These are phyloP conservation scores for Aspidoscelis tigris DNA, from an alignment of 2,113 vertebrate species.

Conservation along the genomic window DNA sequence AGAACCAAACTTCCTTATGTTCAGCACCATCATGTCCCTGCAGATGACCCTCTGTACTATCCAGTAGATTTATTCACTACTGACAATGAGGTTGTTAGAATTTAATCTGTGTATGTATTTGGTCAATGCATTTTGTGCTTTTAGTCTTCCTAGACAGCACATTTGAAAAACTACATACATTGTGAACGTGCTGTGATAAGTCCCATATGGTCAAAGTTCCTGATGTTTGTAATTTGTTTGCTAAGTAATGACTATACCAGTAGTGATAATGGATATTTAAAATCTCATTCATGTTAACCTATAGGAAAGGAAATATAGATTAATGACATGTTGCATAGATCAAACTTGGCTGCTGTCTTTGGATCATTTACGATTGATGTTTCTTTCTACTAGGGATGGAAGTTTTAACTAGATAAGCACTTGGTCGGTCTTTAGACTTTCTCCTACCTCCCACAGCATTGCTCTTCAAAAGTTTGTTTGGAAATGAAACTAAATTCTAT, in stretches of 20 bases:
- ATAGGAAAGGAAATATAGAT: conserved; percentile 55
- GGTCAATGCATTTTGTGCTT: conserved; percentile 36
- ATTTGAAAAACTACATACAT: conserved; percentile 12
- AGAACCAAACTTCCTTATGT: neutral
- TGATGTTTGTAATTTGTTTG: conserved; percentile 34
- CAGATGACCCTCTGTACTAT: neutral
- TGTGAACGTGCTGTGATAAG: conserved; percentile 33
- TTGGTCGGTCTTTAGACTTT: conserved; percentile 80
- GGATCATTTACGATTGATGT: conserved; percentile 70
- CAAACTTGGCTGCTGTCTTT: conserved; percentile 65
- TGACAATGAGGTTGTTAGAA: conserved; percentile 23
- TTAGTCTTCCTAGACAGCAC: conserved; percentile 41
- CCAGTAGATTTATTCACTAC: neutral
- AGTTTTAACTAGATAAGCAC: conserved; percentile 75
- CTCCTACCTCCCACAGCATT: conserved; percentile 80
- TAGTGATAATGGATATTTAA: conserved; percentile 53
- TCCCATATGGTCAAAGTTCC: conserved; percentile 46
- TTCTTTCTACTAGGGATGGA: conserved; percentile 72
- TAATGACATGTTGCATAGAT: conserved; percentile 65
- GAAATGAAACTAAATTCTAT: conserved; percentile 85
- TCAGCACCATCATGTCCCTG: neutral
- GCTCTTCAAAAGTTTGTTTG: conserved; percentile 83
- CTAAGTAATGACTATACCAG: conserved; percentile 33
- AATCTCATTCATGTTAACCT: conserved; percentile 35
- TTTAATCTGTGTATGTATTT: conserved; percentile 51